These are phyloP conservation scores for Neodon shergylaensis DNA, from an alignment of 2,113 vertebrate genomes.

Conservation along the genomic window DNA sequence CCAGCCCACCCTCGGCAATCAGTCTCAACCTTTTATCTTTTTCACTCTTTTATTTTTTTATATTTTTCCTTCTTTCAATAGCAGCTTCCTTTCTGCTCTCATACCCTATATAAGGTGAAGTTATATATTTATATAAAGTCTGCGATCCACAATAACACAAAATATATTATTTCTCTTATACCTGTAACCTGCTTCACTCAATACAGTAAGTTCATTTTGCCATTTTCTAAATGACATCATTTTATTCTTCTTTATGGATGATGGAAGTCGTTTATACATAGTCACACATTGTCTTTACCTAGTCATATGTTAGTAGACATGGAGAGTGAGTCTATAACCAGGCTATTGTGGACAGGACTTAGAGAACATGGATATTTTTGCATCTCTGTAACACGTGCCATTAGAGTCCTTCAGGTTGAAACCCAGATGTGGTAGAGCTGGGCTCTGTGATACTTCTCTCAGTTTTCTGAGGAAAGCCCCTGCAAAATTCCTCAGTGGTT, in stretches of 20 bases:
- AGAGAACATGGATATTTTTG: background rate
- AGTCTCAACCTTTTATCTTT: background rate
- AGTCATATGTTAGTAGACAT: background rate
- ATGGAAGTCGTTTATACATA: background rate
- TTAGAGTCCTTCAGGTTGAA: background rate
- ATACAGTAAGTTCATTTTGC: background rate
- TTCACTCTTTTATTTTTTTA: background rate
- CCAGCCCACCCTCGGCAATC: background rate
- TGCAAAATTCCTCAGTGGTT: background rate
- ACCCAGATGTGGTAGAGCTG: background rate
- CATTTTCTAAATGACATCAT: background rate
- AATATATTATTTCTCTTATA: background rate
- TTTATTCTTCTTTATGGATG: background rate
- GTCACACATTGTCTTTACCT: background rate
- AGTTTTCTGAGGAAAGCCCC: background rate
- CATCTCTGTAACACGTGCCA: background rate
- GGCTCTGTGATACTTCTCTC: background rate
- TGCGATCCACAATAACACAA: background rate
- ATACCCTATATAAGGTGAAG: background rate
- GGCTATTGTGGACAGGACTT: background rate
- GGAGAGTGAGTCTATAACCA: background rate
- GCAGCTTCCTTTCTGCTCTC: background rate
- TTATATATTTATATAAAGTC: background rate
- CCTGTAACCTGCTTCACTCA: background rate
- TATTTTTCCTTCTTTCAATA: background rate